Evolutionary conservation across 2,797 vertebrate species (phyloP), one percentile per base, ranked within the genome.

Genomic region (Cynopterus sphinx): DNA sequence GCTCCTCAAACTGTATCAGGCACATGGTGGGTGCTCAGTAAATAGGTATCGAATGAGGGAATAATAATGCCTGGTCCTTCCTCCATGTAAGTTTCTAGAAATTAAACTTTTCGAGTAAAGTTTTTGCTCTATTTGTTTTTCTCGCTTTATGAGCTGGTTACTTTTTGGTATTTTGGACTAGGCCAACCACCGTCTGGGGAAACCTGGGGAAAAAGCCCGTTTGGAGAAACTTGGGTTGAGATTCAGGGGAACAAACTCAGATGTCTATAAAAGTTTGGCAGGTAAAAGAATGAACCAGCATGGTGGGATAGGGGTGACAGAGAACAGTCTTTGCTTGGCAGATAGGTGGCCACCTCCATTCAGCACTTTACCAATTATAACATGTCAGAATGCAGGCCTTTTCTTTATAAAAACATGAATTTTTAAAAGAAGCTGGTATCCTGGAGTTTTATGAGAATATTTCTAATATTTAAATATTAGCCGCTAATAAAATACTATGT

Each of bases 381-480:
- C 9, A 41, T 19, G 5, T 61, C 24, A 74, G 49, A 89, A 82
- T 59, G 57, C 57, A 59, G 57, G 57, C 4, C 28, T 61, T 61
- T 67, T 67, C 0, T 85, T 78, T 75, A 31, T 0, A 75, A 67
- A 82, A 84, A 51, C 9, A 39, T 26, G 26, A 39, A 15, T 55
- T 95, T 75, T 78, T 17, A 26, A 71, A 82, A 93, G 49, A 96
- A 88, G 15, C 39, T 86, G 43, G n/a, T 16, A 53, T 22, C 28
- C n/a, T 87, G n/a, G 6, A 90, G 53, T 90, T 92, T 71, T 90
- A 33, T 49, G 24, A 51, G 83, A 87, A 82, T 57, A 36, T 39
- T 86, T 77, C 5, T 6, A 87, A 46, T 88, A 75, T 92, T 89
- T 65, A 77, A 81, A 91, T 59, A 24, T 84, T 96, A 90, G 68